Percentiles rank a stretch among this genome's conserved stretches.
phyloP scores from a whole-genome alignment of 2,888 invertebrate genomes.

The Tuta absoluta region DNA sequence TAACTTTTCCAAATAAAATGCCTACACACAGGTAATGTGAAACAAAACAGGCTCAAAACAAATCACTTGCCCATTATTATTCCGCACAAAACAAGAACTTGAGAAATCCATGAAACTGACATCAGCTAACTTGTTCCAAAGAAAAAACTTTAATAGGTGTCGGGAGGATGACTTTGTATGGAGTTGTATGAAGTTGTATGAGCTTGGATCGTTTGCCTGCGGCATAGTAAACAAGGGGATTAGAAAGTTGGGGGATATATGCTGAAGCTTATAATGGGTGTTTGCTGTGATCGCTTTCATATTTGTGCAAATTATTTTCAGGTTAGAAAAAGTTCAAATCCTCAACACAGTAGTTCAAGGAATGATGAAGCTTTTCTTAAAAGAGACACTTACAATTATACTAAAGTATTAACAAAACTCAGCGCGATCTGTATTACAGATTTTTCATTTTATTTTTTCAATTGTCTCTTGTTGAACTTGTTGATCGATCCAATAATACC shows the following conservation, averaged over 20 bases:
- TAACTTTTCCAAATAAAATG: too few relatives aligned
- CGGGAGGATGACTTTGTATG: slow-evolving; percentile 22
- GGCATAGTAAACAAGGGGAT: slow-evolving; percentile 1
- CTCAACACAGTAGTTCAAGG: too few relatives aligned
- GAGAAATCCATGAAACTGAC: slow-evolving; percentile 23
- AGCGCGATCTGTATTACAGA: too few relatives aligned
- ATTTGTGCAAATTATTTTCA: too few relatives aligned
- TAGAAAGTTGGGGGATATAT: not conserved
- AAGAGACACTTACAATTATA: too few relatives aligned
- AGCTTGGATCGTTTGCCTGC: slow-evolving; percentile 16
- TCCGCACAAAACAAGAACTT: slow-evolving; percentile 17
- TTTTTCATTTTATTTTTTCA: too few relatives aligned
- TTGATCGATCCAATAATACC: too few relatives aligned
- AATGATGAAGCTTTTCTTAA: too few relatives aligned
- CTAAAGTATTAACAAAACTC: too few relatives aligned
- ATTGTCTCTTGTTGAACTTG: too few relatives aligned
- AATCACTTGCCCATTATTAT: slow-evolving; percentile 20
- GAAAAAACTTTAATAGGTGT: slow-evolving; percentile 22
- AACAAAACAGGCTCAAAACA: not conserved
- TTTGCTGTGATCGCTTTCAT: not conserved
- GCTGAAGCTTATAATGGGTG: not conserved
- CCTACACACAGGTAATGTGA: not conserved
- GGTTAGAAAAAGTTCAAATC: too few relatives aligned
- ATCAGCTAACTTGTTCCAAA: slow-evolving; percentile 38
- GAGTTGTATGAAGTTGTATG: slow-evolving; percentile 16